A percentile compares a stretch with the other conserved stretches of the same genome.
Conservation (phyloP, 2,888 invertebrate species). For the Diarsia brunnea region DNA sequence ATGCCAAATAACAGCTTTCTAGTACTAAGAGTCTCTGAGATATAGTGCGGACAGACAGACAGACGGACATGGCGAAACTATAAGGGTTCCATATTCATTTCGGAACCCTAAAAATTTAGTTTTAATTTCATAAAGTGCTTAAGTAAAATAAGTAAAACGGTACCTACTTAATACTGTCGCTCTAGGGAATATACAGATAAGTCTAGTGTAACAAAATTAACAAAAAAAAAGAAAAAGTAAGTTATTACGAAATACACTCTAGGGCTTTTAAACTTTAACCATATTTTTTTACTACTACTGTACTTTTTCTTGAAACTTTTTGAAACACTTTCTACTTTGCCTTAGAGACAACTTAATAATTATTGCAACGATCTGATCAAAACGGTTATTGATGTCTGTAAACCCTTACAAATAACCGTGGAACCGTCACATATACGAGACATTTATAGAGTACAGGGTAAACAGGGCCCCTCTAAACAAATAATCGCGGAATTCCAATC, state of each 20-base stretch:
- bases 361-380: conserved; percentile 10
- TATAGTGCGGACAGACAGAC: too few relatives aligned
- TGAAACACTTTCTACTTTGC: conserved; percentile 37
- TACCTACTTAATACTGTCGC: background rate
- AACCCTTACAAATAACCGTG: too few relatives aligned
- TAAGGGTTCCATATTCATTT: too few relatives aligned
- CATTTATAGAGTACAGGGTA: too few relatives aligned
- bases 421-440: too few relatives aligned
- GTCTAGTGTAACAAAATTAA: conserved; percentile 1
- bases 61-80: too few relatives aligned
- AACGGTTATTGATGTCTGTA: too few relatives aligned
- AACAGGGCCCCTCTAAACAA: too few relatives aligned
- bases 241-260: conserved; percentile 43
- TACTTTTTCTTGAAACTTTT: conserved; percentile 31
- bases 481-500: too few relatives aligned
- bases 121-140: background rate
- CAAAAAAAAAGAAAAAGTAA: conserved; percentile 8
- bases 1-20: too few relatives aligned
- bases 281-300: conserved; percentile 32
- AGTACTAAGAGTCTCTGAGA: too few relatives aligned
- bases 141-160: background rate
- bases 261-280: conserved; percentile 20
- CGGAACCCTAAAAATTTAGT: too few relatives aligned
- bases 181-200: conserved; percentile 22
- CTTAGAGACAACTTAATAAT: conserved; percentile 49